Evolutionary conservation across 2,797 vertebrate species (phyloP).

Genomic region (Yasuhikotakia modesta): DNA sequence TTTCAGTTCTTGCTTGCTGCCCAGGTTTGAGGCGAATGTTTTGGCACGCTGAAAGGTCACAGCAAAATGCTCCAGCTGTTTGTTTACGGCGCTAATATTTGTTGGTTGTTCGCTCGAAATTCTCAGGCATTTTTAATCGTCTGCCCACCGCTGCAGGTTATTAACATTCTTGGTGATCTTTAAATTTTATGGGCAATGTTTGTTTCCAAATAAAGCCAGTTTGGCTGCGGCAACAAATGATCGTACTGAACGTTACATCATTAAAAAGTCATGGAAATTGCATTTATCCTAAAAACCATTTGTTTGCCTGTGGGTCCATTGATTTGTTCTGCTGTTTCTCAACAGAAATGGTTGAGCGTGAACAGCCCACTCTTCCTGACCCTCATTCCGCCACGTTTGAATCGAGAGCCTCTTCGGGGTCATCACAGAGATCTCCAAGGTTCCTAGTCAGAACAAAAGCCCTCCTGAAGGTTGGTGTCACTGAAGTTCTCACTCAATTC

Average conservation of each 20-base stretch:
- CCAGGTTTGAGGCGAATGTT: slow-evolving; percentile 40
- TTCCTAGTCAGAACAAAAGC: slow-evolving; percentile 96
- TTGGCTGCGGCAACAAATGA: slow-evolving; percentile 60
- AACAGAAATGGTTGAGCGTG: slow-evolving; percentile 94
- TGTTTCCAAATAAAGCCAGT: slow-evolving; percentile 61
- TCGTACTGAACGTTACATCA: slow-evolving; percentile 56
- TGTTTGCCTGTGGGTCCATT: not conserved
- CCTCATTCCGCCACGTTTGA: slow-evolving; percentile 91
- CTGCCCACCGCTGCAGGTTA: slow-evolving; percentile 39
- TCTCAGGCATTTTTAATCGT: slow-evolving; percentile 46
- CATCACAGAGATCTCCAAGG: slow-evolving; percentile 97
- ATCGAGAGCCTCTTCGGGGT: slow-evolving; percentile 97
- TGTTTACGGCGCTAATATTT: slow-evolving; percentile 38
- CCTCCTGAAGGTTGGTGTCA: slow-evolving; percentile 89
- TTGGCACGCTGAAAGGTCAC: slow-evolving; percentile 57
- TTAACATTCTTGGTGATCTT: slow-evolving; percentile 43
- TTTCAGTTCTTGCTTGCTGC: slow-evolving; percentile 3
- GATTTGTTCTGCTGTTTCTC: slow-evolving; percentile 15
- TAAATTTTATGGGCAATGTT: slow-evolving; percentile 55
- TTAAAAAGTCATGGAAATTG: slow-evolving; percentile 62
- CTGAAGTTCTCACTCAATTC: not conserved
- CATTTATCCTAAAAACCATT: slow-evolving; percentile 24
- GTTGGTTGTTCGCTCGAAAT: slow-evolving; percentile 52
- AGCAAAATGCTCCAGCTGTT: slow-evolving; percentile 48
- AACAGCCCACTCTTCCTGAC: slow-evolving; percentile 97